Conservation (phyloP, 2,113 vertebrate species). For the Limanda limanda region DNA sequence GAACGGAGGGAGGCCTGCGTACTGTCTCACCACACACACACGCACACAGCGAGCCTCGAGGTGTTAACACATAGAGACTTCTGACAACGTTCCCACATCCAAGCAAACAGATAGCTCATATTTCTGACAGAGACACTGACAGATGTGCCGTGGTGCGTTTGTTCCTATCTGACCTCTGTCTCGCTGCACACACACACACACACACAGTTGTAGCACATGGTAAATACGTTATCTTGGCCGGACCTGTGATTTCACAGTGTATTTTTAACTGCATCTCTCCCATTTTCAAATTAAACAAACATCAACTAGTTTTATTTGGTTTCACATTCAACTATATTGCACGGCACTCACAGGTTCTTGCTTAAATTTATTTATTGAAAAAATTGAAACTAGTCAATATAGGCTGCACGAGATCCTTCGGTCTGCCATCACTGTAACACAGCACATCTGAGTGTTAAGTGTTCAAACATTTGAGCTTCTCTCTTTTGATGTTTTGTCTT, state of each 20-base stretch:
- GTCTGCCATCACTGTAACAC: too few species aligned
- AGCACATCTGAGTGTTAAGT: too few species aligned
- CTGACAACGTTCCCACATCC: slow-evolving; percentile 24
- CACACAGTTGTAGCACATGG: slow-evolving; percentile 4
- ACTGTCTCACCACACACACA: neutral
- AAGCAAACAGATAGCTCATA: neutral
- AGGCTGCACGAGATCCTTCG: too few species aligned
- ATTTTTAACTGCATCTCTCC: neutral
- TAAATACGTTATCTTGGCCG: neutral
- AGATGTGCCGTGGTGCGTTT: slow-evolving; percentile 29
- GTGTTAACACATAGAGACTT: neutral
- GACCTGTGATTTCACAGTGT: neutral
- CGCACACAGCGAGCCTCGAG: neutral
- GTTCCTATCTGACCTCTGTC: slow-evolving; percentile 9
- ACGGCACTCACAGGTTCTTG: too few species aligned
- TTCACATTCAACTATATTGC: neutral
- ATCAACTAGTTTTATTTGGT: neutral
- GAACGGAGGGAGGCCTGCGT: slow-evolving; percentile 39
- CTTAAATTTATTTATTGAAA: too few species aligned
- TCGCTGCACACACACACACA: slow-evolving; percentile 3
- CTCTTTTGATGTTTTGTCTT: too few species aligned
- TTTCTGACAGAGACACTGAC: slow-evolving; percentile 13
- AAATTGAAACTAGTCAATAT: too few species aligned
- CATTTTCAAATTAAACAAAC: neutral
- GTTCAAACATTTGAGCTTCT: too few species aligned